Base-by-base conservation (phyloP, 2,888 invertebrate genomes). In the Ethmia dodecea region DNA sequence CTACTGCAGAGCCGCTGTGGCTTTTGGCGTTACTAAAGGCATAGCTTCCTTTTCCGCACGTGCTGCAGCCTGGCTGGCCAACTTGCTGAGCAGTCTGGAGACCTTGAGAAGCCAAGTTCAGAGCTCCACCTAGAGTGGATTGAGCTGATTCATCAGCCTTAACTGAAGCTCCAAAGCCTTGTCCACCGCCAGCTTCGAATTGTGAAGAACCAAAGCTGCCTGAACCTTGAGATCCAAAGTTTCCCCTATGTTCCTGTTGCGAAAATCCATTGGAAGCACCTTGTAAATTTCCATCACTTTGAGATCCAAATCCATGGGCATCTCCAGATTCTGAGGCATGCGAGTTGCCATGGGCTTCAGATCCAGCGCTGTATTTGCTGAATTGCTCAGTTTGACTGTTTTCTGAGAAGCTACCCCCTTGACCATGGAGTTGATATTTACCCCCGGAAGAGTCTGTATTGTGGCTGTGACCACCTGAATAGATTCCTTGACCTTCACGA, bases 21-120 rank as follows among this genome's bases (percentile, higher is more conserved):
- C 79, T 83, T 48, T 70, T 77, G n/a, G 84, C 84, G 24, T 84
- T 84, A 40, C 84, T 84, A 6, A 77, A 53, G 5, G 86, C 83
- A 25, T 71, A 80, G 43, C 60, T 65, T 38, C 70, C 66, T 39
- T 74, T 79, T 8, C 71, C 67, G 18, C 84, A 86, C 13, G 78
- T 70, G 18, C 61, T 68, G 42, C 83, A 83, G 3, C 64, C 70
- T 3, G 53, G 13, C 3, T 54, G 46, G 3, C 11, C 25, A n/a
- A n/a, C n/a, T n/a, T 52, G 43, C 15, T 53, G 38, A 9, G 67
- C 47, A 1, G 69, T 47, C 24, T 74, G 61, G 2, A 76, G 43
- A 1, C 79, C 76, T 41, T 80, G 71, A 1, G 63, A 55, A 5
- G 79, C 77, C 5, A 81, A 51, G 3, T 61, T 50, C 14, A 78